Evolutionary conservation across 2,888 invertebrate genomes (phyloP).

Genomic region (Drosophila vallismaia): DNA sequence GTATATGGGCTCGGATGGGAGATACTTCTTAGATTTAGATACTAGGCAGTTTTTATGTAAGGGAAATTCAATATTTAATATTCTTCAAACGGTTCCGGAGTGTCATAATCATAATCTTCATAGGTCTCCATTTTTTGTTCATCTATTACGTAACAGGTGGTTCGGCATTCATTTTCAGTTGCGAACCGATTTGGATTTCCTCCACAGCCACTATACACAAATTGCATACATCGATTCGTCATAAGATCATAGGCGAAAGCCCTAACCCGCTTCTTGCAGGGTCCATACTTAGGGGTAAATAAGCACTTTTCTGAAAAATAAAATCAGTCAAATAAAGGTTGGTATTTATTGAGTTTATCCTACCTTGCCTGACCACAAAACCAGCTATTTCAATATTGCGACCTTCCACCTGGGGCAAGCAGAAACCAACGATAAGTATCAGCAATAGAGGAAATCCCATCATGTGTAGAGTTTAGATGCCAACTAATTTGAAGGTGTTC

Average conservation of each 20-base stretch:
- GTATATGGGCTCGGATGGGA: neutral
- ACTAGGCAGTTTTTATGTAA: too few species aligned
- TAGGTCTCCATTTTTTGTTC: neutral
- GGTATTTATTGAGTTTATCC: neutral
- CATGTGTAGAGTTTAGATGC: neutral
- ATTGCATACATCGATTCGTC: conserved; percentile 27
- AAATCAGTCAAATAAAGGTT: neutral
- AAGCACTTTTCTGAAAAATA: conserved; percentile 33
- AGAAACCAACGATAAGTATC: neutral
- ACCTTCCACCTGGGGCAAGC: neutral
- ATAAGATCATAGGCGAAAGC: conserved; percentile 42
- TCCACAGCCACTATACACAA: conserved; percentile 53
- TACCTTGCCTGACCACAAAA: neutral
- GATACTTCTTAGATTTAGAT: too few species aligned
- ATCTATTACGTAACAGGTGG: conserved; percentile 19
- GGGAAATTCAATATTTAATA: neutral
- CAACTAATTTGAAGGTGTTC: neutral
- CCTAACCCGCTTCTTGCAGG: conserved; percentile 2
- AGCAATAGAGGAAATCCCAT: neutral
- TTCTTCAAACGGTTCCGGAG: neutral
- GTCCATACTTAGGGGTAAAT: conserved; percentile 33
- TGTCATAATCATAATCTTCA: neutral
- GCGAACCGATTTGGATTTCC: conserved; percentile 60
- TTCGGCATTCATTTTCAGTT: conserved; percentile 15
- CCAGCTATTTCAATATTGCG: neutral